phyloP scores from a whole-genome alignment of 2,797 vertebrate species.

The Rhinichthys osculus region DNA sequence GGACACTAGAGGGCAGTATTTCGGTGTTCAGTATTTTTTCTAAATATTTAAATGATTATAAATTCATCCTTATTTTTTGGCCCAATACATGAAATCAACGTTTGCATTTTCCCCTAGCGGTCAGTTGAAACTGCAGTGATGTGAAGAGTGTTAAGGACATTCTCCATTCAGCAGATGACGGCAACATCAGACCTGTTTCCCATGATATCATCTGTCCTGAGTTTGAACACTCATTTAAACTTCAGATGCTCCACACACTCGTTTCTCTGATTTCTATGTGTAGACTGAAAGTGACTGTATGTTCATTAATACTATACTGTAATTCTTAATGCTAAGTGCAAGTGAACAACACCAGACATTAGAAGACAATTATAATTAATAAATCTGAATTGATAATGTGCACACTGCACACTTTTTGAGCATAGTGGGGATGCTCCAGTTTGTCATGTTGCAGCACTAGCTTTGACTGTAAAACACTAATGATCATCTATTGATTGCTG shows the following conservation, averaged over 20 bases:
- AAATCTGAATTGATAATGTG: background rate
- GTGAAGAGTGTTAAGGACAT: conserved; percentile 24
- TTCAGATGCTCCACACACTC: conserved; percentile 61
- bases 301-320: conserved; percentile 12
- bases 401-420: background rate
- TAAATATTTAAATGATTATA: background rate
- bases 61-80: background rate
- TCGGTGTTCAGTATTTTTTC: conserved; percentile 1
- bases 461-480: background rate
- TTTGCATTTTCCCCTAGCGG: conserved; percentile 69
- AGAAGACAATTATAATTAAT: background rate
- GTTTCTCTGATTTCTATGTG: conserved; percentile 53
- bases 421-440: background rate
- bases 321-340: conserved; percentile 12
- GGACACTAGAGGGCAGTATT: conserved; percentile 59
- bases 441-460: background rate
- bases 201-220: conserved; percentile 68
- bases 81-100: conserved; percentile 43
- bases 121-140: conserved; percentile 55
- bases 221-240: conserved; percentile 69
- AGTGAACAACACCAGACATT: background rate
- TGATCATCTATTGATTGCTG: background rate
- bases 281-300: conserved; percentile 19
- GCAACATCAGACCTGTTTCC: conserved; percentile 58
- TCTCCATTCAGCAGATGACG: conserved; percentile 53